Evolutionary conservation across 2,888 invertebrate genomes (phyloP).

Genomic region (Biston stratarius): DNA sequence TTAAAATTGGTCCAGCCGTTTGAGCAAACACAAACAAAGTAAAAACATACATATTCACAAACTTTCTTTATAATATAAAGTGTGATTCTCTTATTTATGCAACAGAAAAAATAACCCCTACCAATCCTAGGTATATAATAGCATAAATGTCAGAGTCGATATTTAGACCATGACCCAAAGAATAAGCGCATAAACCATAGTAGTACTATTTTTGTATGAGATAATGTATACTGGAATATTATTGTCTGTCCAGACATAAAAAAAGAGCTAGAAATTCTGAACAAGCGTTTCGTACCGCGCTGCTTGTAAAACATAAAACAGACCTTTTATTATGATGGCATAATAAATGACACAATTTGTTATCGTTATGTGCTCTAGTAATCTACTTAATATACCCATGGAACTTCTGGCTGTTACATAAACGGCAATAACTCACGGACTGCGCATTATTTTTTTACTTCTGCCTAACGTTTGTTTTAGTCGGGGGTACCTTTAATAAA

Average conservation of each 20-base stretch:
- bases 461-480: background rate
- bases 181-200: no score
- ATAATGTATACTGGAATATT: no score
- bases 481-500: background rate
- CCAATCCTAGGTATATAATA: no score
- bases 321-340: conserved; percentile 18
- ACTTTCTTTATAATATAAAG: no score
- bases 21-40: no score
- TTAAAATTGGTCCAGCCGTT: no score
- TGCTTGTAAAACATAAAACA: conserved; percentile 13
- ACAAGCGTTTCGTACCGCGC: background rate
- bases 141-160: no score
- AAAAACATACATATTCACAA: no score
- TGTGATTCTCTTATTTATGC: no score
- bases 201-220: no score
- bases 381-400: conserved; percentile 24
- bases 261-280: background rate
- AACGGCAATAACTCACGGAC: conserved; percentile 10
- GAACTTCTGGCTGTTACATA: conserved; percentile 11
- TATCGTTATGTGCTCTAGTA: conserved; percentile 18
- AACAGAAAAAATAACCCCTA: no score
- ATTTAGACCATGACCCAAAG: no score
- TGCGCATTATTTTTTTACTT: conserved; percentile 11
- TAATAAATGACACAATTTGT: conserved; percentile 28
- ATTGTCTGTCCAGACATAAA: background rate